Base-by-base conservation (phyloP, 1,140 invertebrate species). In the Eufriesea mexicana region DNA sequence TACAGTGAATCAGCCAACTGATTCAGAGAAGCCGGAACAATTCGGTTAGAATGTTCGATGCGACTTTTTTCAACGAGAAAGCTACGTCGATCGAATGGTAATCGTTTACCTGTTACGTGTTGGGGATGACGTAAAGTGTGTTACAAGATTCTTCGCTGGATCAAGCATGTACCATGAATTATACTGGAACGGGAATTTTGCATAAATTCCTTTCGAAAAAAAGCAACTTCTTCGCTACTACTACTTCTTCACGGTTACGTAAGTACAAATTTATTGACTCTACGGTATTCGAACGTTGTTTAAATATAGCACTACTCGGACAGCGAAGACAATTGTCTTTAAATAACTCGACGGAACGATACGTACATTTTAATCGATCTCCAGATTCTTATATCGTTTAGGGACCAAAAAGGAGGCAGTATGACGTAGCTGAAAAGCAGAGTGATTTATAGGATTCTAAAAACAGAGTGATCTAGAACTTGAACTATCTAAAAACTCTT, bases 1-100 rank as follows among this genome's bases (percentile, higher is more conserved):
- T 35, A 35, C 35, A 20, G 14, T 66, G 79, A 80, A 74, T 74
- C 79, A 64, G 59, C 47, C 25, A n/a, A 54, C 1, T 42, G 78
- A 62, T 54, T 72, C 78, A n/a, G 14, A 18, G 8, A 25, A 62
- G 16, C 10, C 25, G 59, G 14, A 18, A 79, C 55, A 59, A 47
- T 51, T 51, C 49, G 49, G 18, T 0, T n/a, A 16, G 42, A 61
- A 47, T 45, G 23, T 20, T n/a, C 54, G 45, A 71, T 51, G 23
- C 18, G 25, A 25, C n/a, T 20, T 59, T 23, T 47, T 61, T 75
- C 20, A 20, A 12, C 45, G n/a, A 49, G 16, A 28, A 28, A 71
- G 47, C 47, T 51, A 51, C 18, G 45, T 25, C 23, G 45, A 68
- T 42, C 71, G 71, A 74, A 73, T 57, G 54, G 35, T 45, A 73